These are phyloP conservation scores for Eupithecia abbreviata DNA, from an alignment of 2,888 invertebrate species.

Conservation along the genomic window DNA sequence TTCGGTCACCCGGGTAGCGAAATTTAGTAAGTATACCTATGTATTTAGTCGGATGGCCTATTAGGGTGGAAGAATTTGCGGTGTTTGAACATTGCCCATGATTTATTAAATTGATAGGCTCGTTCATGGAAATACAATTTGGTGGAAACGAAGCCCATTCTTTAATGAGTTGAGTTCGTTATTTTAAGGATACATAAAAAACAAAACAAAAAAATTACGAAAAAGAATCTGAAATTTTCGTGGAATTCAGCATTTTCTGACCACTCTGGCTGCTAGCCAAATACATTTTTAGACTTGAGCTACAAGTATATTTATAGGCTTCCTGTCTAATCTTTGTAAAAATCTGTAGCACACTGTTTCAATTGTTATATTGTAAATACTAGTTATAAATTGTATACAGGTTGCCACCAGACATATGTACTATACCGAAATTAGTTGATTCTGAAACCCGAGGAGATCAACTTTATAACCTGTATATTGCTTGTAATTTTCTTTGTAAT, in stretches of 20 bases:
- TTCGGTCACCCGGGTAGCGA: constrained; percentile 66
- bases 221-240: background rate
- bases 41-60: constrained; percentile 68
- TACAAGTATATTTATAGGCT: background rate
- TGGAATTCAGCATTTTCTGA: background rate
- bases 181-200: background rate
- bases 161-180: background rate
- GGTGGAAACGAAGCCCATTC: background rate
- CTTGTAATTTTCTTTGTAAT: no score
- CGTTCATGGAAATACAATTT: background rate
- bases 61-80: constrained; percentile 72
- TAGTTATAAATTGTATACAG: no score
- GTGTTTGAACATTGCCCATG: constrained; percentile 63
- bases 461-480: no score
- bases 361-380: background rate
- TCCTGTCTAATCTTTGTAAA: background rate
- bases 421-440: no score
- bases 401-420: no score
- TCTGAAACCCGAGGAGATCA: no score
- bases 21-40: constrained; percentile 60
- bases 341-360: background rate
- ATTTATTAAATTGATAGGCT: constrained; percentile 33
- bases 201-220: background rate
- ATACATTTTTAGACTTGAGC: background rate
- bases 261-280: background rate